Percentiles rank a stretch among this genome's conserved stretches.
Evolutionary conservation across 2,888 invertebrate species (phyloP).

Genomic region (Philonicus albiceps): DNA sequence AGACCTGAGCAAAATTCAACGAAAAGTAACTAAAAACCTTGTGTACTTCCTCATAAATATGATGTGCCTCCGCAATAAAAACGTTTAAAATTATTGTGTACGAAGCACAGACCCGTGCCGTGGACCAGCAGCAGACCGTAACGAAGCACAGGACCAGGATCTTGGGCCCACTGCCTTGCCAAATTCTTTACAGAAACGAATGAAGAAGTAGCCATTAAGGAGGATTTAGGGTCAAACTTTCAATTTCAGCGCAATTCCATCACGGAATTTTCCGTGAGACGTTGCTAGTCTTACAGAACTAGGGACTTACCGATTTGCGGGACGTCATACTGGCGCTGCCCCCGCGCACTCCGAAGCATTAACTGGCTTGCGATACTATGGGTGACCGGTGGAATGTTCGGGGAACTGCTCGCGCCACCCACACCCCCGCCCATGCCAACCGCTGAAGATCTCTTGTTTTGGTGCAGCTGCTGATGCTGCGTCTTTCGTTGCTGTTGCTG

Average conservation of each 20-base stretch:
- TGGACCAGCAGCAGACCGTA: neutral
- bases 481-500: constrained; percentile 50
- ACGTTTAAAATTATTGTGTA: constrained; percentile 2
- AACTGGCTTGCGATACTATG: constrained; percentile 76
- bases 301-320: constrained; percentile 81
- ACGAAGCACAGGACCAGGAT: neutral
- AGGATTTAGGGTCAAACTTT: constrained; percentile 30
- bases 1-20: neutral
- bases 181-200: neutral
- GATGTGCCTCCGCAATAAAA: neutral
- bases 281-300: neutral
- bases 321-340: constrained; percentile 81
- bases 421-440: constrained; percentile 55
- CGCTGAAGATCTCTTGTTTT: constrained; percentile 43
- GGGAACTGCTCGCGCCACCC: constrained; percentile 47
- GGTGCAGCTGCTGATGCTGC: constrained; percentile 50
- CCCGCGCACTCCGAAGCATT: constrained; percentile 79
- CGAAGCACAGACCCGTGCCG: neutral
- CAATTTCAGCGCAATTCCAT: neutral
- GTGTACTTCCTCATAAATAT: constrained; percentile 3
- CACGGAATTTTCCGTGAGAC: neutral
- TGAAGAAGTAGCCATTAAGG: constrained; percentile 16
- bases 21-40: neutral
- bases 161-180: neutral
- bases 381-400: constrained; percentile 60